A percentile compares a stretch with the other conserved stretches of the same genome.
Conservation (phyloP, 2,888 invertebrate species). For the Drosophila anceps region DNA sequence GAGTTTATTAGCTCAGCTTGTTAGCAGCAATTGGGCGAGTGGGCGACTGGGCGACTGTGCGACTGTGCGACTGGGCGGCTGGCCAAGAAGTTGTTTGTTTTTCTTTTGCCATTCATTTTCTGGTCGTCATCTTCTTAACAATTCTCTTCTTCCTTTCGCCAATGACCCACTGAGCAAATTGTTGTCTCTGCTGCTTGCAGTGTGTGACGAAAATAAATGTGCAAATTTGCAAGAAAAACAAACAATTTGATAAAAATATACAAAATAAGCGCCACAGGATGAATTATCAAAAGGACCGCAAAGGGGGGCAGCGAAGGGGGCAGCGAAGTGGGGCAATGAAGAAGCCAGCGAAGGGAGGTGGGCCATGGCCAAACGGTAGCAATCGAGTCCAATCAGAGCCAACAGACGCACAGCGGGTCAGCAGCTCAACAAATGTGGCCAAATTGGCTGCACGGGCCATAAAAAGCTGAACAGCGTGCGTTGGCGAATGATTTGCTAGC, state of each 20-base stretch:
- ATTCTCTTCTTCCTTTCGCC: background rate
- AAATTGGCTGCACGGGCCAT: conserved; percentile 57
- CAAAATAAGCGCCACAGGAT: conserved; percentile 44
- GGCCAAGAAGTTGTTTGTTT: background rate
- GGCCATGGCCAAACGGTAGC: background rate
- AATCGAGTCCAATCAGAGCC: conserved; percentile 42
- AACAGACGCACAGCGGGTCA: conserved; percentile 35
- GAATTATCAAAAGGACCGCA: conserved; percentile 14
- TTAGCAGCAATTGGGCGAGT: conserved; percentile 6
- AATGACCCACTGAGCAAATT: conserved; percentile 59
- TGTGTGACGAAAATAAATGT: conserved; percentile 57
- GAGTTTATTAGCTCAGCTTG: conserved; percentile 15
- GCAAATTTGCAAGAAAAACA: conserved; percentile 46
- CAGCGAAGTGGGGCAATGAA: too few species aligned
- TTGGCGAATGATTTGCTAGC: background rate
- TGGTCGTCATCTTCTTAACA: background rate
- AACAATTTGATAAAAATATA: conserved; percentile 58
- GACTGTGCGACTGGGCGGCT: background rate
- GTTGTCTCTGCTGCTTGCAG: conserved; percentile 33
- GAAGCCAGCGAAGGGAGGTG: too few species aligned
- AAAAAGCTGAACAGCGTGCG: conserved; percentile 36
- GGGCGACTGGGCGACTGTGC: background rate
- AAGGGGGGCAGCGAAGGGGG: too few species aligned
- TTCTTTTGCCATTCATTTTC: background rate
- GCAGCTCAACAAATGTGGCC: conserved; percentile 46